Evolutionary conservation across 2,888 invertebrate genomes (phyloP).

Genomic region (Heliconius charithonia): DNA sequence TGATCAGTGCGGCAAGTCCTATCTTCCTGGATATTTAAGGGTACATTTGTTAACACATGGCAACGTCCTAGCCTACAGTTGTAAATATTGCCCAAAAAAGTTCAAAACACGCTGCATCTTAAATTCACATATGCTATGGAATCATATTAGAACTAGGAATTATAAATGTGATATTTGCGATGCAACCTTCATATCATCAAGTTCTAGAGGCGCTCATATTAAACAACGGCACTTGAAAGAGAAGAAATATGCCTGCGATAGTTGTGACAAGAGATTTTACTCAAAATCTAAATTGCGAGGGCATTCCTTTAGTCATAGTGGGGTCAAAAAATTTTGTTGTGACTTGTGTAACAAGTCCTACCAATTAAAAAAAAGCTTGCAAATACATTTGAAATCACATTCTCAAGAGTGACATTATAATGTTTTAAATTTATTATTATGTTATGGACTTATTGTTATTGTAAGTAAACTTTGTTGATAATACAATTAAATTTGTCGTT

Average conservation of each 20-base stretch:
- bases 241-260: slow-evolving; percentile 77
- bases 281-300: slow-evolving; percentile 76
- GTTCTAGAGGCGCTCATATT: slow-evolving; percentile 75
- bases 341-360: slow-evolving; percentile 79
- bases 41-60: slow-evolving; percentile 78
- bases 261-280: slow-evolving; percentile 75
- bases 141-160: slow-evolving; percentile 75
- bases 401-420: slow-evolving; percentile 51
- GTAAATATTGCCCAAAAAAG: slow-evolving; percentile 77
- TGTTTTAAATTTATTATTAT: too few relatives aligned
- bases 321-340: slow-evolving; percentile 79
- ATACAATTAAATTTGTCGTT: too few relatives aligned
- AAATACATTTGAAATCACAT: slow-evolving; percentile 78
- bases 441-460: too few relatives aligned
- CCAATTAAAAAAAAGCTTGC: slow-evolving; percentile 76
- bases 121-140: slow-evolving; percentile 77
- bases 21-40: slow-evolving; percentile 75
- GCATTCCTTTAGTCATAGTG: slow-evolving; percentile 76
- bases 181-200: slow-evolving; percentile 78
- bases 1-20: slow-evolving; percentile 80
- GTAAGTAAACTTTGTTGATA: too few relatives aligned
- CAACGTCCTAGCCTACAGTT: slow-evolving; percentile 69
- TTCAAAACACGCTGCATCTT: slow-evolving; percentile 78
- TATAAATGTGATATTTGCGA: slow-evolving; percentile 79
- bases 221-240: slow-evolving; percentile 78